phyloP scores from a whole-genome alignment of 1,140 invertebrate genomes.

The Chrysoperla carnea region DNA sequence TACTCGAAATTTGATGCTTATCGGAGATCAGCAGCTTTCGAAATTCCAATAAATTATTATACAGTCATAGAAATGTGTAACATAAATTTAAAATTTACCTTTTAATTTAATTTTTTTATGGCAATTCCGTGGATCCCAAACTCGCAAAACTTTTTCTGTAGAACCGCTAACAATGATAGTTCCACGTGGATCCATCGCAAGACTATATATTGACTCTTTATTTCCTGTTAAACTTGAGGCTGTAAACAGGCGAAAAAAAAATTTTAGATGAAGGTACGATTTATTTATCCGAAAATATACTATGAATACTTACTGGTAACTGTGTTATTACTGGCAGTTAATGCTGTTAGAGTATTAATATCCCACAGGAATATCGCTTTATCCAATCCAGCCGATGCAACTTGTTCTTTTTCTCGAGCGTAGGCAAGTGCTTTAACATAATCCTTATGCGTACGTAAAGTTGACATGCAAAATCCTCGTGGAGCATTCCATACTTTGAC shows the following conservation, averaged over 20 bases:
- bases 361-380: slow-evolving; percentile 97
- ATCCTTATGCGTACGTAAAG: slow-evolving; percentile 92
- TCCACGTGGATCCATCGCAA: slow-evolving; percentile 95
- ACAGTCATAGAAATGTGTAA: neutral
- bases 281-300: neutral
- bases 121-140: slow-evolving; percentile 95
- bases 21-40: too few relatives aligned
- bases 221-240: slow-evolving; percentile 91
- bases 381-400: slow-evolving; percentile 94
- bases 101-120: slow-evolving; percentile 92
- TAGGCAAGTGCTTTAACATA: slow-evolving; percentile 98
- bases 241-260: slow-evolving; percentile 27
- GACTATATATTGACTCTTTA: slow-evolving; percentile 96
- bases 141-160: slow-evolving; percentile 85
- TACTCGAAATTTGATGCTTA: too few relatives aligned
- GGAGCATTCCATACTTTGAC: slow-evolving; percentile 99
- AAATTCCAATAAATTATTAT: neutral
- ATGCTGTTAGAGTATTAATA: slow-evolving; percentile 91
- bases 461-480: slow-evolving; percentile 99
- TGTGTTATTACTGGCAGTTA: slow-evolving; percentile 97
- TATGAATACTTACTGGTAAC: slow-evolving; percentile 67
- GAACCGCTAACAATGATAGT: slow-evolving; percentile 94
- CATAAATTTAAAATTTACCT: slow-evolving; percentile 18
- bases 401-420: slow-evolving; percentile 93
- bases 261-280: neutral